Conservation (phyloP, 2,797 vertebrate genomes). For the Rousettus madagascariensis region DNA sequence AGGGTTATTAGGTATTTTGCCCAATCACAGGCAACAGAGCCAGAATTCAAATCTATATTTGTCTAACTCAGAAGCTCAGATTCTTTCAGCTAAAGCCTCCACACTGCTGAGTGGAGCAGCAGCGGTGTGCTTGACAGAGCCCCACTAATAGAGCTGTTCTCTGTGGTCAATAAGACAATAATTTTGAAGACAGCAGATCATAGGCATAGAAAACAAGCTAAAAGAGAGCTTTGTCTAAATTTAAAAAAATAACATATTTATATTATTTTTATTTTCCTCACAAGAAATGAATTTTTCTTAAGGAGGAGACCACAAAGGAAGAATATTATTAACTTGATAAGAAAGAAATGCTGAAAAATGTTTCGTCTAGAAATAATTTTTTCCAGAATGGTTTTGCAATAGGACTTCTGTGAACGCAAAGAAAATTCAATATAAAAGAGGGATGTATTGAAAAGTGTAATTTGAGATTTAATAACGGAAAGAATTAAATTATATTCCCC, state of each 20-base stretch:
- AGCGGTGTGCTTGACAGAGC: background rate
- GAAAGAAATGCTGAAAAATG: conserved; percentile 3
- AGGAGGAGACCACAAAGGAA: background rate
- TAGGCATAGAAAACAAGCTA: background rate
- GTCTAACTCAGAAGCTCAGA: background rate
- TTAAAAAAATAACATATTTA: background rate
- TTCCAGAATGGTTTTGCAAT: background rate
- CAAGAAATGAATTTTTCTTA: background rate
- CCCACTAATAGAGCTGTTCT: background rate
- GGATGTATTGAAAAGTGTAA: background rate
- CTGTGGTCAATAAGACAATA: background rate
- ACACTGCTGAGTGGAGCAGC: background rate
- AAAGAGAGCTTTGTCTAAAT: background rate
- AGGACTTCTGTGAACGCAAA: background rate
- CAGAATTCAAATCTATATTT: background rate
- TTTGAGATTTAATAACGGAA: background rate
- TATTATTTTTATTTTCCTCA: background rate
- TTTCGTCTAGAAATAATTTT: background rate
- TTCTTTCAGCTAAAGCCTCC: background rate
- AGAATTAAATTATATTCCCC: background rate
- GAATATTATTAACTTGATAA: background rate
- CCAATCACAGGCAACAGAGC: background rate
- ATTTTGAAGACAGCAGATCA: background rate
- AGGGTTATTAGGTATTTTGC: background rate
- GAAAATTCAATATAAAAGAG: background rate